phyloP scores from a whole-genome alignment of 2,113 vertebrate genomes.

The Papio anubis region DNA sequence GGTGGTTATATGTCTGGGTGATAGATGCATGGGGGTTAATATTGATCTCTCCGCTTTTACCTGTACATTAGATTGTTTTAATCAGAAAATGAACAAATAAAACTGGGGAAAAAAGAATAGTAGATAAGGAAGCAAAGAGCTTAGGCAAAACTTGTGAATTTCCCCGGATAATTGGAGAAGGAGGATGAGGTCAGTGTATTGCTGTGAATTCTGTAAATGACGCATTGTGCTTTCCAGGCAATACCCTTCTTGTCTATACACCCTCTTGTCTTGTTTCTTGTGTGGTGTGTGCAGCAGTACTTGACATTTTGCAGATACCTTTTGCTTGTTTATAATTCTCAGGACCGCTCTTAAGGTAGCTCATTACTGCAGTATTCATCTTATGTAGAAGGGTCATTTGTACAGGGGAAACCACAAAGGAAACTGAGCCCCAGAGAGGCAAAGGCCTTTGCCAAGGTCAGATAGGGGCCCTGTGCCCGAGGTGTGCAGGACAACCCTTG shows the following conservation, averaged over 20 bases:
- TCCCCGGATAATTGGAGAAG: constrained; percentile 37
- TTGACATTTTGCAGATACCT: background rate
- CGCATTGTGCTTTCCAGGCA: background rate
- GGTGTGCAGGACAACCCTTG: background rate
- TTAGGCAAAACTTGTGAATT: constrained; percentile 47
- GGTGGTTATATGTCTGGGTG: background rate
- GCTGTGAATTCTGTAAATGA: background rate
- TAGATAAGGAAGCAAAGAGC: constrained; percentile 41
- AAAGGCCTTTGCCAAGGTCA: background rate
- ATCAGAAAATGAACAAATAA: background rate
- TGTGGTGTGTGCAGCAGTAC: background rate
- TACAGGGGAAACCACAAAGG: background rate
- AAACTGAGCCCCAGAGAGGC: background rate
- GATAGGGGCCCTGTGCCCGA: fast-evolving
- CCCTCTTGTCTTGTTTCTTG: background rate
- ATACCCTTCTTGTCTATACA: background rate
- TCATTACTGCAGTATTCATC: background rate
- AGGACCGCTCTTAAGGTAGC: background rate
- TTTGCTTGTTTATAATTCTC: background rate
- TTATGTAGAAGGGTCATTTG: background rate
- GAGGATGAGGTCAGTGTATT: background rate
- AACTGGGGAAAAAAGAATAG: background rate
- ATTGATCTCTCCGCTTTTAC: background rate
- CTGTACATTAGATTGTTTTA: background rate
- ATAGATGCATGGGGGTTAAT: background rate